phyloP scores from a whole-genome alignment of 2,888 invertebrate species.

The Hedychridium roseum region DNA sequence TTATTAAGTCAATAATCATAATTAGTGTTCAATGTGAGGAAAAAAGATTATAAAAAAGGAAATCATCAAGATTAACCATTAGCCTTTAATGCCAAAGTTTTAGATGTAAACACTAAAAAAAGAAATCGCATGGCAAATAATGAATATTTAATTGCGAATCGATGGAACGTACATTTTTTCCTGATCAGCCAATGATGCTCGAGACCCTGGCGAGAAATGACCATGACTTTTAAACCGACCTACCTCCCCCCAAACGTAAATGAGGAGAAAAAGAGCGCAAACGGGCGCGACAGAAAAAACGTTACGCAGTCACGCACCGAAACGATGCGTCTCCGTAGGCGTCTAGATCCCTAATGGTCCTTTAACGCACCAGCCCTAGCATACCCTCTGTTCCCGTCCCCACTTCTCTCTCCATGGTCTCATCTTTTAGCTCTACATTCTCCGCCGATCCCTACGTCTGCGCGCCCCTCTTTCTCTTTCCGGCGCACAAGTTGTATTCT shows the following conservation, averaged over 20 bases:
- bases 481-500: too few relatives aligned
- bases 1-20: too few relatives aligned
- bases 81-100: too few relatives aligned
- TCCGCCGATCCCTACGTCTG: neutral
- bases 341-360: conserved; percentile 57
- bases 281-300: too few relatives aligned
- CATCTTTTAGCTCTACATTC: neutral
- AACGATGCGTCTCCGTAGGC: conserved; percentile 51
- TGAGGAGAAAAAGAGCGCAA: conserved; percentile 14
- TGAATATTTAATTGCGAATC: too few relatives aligned
- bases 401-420: conserved; percentile 11
- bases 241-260: conserved; percentile 14
- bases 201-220: conserved; percentile 33
- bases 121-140: too few relatives aligned
- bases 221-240: conserved; percentile 25
- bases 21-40: too few relatives aligned
- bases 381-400: conserved; percentile 14
- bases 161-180: conserved; percentile 42
- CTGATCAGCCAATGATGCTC: conserved; percentile 25
- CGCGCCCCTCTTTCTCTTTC: neutral
- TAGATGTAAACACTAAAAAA: too few relatives aligned
- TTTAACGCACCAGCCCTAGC: conserved; percentile 40
- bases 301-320: too few relatives aligned
- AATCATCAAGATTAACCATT: too few relatives aligned
- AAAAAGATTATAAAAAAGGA: too few relatives aligned